Conservation (phyloP, 2,113 vertebrate species). For the Malurus cyaneus region DNA sequence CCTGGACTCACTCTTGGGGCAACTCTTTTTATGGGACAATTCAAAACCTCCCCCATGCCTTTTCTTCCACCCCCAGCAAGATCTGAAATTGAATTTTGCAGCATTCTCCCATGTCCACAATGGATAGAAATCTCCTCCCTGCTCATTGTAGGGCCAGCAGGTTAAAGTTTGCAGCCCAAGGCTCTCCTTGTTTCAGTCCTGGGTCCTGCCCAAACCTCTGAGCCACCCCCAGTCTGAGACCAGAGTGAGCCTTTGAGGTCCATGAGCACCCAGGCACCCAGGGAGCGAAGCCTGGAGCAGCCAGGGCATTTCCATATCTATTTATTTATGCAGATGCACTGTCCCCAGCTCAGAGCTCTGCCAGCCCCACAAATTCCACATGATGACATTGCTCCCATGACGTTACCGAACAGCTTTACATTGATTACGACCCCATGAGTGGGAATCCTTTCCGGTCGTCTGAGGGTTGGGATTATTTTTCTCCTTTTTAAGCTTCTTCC, state of each 20-base stretch:
- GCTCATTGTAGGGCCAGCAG: background rate
- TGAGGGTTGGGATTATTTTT: background rate
- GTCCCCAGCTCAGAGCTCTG: background rate
- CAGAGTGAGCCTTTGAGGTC: background rate
- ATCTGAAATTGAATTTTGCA: background rate
- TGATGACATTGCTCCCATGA: background rate
- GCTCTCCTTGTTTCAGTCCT: background rate
- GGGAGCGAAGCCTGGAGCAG: background rate
- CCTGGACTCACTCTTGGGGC: background rate
- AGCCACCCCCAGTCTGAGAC: background rate
- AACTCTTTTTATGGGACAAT: background rate
- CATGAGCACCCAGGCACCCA: background rate
- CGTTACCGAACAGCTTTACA: background rate
- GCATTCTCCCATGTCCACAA: background rate
- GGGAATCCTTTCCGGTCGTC: background rate
- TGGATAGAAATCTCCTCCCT: background rate
- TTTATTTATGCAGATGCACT: background rate
- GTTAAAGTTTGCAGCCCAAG: background rate
- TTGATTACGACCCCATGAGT: background rate
- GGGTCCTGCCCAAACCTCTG: background rate
- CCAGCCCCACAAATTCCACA: accelerated
- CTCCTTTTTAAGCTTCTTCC: background rate
- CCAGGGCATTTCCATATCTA: background rate
- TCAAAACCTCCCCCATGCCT: background rate
- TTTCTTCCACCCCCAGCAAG: background rate